Evolutionary conservation across 1,140 invertebrate species (phyloP).

Genomic region (Antheraea mylitta): DNA sequence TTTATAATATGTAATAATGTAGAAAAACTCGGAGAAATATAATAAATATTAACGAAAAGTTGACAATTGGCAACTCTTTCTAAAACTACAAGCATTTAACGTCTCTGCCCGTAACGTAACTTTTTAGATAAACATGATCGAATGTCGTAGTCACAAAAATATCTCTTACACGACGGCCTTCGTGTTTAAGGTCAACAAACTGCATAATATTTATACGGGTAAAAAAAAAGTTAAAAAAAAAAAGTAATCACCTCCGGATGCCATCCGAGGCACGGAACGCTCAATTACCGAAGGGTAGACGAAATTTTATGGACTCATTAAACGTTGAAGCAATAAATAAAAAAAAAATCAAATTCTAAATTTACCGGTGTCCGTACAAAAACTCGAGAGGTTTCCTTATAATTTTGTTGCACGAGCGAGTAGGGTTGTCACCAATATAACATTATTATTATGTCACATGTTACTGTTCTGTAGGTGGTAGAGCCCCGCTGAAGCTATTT

Average conservation of each 20-base stretch:
- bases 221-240: background rate
- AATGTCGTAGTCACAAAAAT: background rate
- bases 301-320: constrained; percentile 3
- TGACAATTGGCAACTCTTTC: too few relatives aligned
- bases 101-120: too few relatives aligned
- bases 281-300: constrained; percentile 2
- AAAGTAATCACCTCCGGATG: background rate
- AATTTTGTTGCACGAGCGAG: background rate
- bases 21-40: too few relatives aligned
- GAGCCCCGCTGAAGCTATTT: too few relatives aligned
- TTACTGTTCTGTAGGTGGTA: too few relatives aligned
- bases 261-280: background rate
- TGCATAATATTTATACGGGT: background rate
- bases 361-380: background rate
- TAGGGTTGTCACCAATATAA: background rate
- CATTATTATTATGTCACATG: too few relatives aligned
- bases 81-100: too few relatives aligned
- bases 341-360: background rate
- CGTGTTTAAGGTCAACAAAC: constrained; percentile 1
- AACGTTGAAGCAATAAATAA: background rate
- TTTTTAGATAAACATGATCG: background rate
- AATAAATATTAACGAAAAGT: too few relatives aligned
- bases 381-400: background rate
- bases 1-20: too few relatives aligned
- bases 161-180: background rate